These are phyloP conservation scores for Betta splendens DNA, from an alignment of 2,797 vertebrate genomes.

Conservation along the genomic window DNA sequence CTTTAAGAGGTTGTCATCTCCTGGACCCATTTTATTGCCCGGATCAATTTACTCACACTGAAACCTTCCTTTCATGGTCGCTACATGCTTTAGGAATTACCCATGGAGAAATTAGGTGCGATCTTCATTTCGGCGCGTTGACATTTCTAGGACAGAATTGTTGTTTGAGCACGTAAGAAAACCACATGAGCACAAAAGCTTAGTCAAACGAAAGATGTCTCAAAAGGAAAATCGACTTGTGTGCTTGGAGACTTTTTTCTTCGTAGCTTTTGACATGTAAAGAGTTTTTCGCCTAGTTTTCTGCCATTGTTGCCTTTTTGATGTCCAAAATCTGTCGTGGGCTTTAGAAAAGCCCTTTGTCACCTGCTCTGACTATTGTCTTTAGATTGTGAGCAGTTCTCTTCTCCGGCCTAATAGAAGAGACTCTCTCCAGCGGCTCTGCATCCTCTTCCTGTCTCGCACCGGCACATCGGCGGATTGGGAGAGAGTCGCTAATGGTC, in stretches of 20 bases:
- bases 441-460: conserved; percentile 3
- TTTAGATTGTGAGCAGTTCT: background rate
- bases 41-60: conserved; percentile 49
- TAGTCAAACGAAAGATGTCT: conserved; percentile 25
- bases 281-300: conserved; percentile 43
- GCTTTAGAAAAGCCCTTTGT: conserved; percentile 29
- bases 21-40: conserved; percentile 37
- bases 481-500: conserved; percentile 45
- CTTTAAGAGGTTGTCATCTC: conserved; percentile 40
- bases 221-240: conserved; percentile 20
- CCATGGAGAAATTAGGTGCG: conserved; percentile 48
- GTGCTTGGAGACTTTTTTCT: conserved; percentile 30
- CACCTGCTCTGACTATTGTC: conserved; percentile 12
- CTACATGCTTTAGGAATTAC: conserved; percentile 48
- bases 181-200: conserved; percentile 1
- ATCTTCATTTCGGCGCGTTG: conserved; percentile 53
- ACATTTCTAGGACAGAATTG: conserved; percentile 61
- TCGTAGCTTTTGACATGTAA: conserved; percentile 39
- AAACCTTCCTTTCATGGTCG: conserved; percentile 43
- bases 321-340: conserved; percentile 19
- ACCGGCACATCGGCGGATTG: conserved; percentile 42
- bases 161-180: conserved; percentile 44
- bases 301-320: conserved; percentile 34
- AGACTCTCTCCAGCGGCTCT: background rate
- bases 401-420: background rate